phyloP scores from a whole-genome alignment of 2,888 invertebrate species.

The Polymixis lichenea region DNA sequence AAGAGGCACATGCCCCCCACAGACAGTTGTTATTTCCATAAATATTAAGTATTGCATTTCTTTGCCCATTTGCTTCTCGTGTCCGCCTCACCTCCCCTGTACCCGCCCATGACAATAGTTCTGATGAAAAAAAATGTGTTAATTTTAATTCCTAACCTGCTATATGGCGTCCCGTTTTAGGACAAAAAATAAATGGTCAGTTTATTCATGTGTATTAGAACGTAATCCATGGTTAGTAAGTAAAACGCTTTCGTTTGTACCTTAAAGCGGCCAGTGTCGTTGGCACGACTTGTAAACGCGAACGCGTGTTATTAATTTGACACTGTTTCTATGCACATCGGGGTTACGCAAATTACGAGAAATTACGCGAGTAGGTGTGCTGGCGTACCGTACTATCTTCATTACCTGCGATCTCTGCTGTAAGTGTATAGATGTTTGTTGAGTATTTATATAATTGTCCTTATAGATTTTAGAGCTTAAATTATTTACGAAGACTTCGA shows the following conservation, averaged over 20 bases:
- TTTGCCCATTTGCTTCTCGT: too few species aligned
- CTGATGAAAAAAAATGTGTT: too few species aligned
- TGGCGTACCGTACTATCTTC: conserved; percentile 22
- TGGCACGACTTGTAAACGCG: conserved; percentile 58
- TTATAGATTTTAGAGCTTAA: neutral
- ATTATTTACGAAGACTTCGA: neutral
- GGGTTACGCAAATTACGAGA: conserved; percentile 57
- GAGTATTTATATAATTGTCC: neutral
- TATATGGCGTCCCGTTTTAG: too few species aligned
- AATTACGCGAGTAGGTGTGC: conserved; percentile 44
- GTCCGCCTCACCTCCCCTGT: too few species aligned
- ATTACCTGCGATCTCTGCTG: conserved; percentile 12
- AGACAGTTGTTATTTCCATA: too few species aligned
- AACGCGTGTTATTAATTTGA: conserved; percentile 72
- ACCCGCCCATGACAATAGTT: too few species aligned
- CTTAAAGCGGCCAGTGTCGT: conserved; percentile 35
- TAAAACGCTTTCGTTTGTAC: conserved; percentile 35
- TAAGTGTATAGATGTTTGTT: conserved; percentile 15
- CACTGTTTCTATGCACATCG: conserved; percentile 67
- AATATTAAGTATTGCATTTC: too few species aligned
- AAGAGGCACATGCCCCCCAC: too few species aligned
- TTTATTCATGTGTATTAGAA: neutral
- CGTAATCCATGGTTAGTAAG: neutral
- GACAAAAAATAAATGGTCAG: too few species aligned
- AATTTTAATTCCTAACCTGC: too few species aligned